Percentiles rank a stretch among this genome's conserved stretches.
Evolutionary conservation across 2,797 vertebrate genomes (phyloP).

Genomic region (Setipinna tenuifilis): DNA sequence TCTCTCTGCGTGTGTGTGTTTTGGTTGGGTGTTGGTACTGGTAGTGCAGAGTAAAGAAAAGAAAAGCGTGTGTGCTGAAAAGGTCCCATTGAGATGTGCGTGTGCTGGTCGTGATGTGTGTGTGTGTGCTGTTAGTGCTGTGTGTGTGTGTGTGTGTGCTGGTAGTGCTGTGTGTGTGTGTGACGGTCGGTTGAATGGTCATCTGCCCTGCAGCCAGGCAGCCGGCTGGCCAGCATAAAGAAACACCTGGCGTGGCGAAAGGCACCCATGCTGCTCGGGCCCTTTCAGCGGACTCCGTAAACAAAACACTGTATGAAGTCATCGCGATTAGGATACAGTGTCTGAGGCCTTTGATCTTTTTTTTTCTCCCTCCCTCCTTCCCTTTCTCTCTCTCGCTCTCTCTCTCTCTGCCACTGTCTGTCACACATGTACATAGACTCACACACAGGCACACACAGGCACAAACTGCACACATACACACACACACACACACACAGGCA

Average conservation of each 20-base stretch:
- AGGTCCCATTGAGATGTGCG: conserved; percentile 40
- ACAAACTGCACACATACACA: conserved; percentile 48
- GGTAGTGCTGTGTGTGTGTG: conserved; percentile 59
- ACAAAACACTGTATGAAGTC: conserved; percentile 74
- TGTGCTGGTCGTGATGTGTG: conserved; percentile 55
- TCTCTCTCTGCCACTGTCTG: neutral
- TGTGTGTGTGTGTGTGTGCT: conserved; percentile 51
- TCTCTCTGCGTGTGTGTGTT: conserved; percentile 24
- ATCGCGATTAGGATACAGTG: conserved; percentile 79
- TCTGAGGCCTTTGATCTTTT: conserved; percentile 87
- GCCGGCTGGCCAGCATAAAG: conserved; percentile 61
- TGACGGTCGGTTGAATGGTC: conserved; percentile 56
- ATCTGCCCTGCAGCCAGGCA: conserved; percentile 64
- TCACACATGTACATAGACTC: neutral
- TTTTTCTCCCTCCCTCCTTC: conserved; percentile 51
- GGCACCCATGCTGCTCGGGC: conserved; percentile 67
- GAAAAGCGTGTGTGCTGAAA: conserved; percentile 38
- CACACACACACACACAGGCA: conserved; percentile 21
- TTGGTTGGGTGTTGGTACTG: conserved; percentile 28
- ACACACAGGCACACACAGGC: conserved; percentile 49
- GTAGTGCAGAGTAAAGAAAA: conserved; percentile 1
- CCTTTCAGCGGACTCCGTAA: neutral
- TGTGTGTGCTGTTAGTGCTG: conserved; percentile 50
- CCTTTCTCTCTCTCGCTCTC: neutral
- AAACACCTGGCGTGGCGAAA: conserved; percentile 65